Conservation (phyloP, 2,797 vertebrate genomes). For the Galaxias olidus region DNA sequence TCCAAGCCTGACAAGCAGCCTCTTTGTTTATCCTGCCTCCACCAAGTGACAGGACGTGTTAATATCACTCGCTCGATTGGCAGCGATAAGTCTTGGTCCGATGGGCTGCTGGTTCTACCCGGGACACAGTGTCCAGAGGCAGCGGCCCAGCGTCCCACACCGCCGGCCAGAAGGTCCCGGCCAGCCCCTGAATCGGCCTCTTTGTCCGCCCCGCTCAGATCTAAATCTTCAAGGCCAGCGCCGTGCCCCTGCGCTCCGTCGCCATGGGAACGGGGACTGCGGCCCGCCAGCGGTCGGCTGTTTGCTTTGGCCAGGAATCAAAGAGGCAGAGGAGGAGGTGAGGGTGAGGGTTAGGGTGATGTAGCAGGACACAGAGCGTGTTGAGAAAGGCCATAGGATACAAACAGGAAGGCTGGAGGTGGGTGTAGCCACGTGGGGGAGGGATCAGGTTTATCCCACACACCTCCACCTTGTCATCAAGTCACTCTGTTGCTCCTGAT, state of each 20-base stretch:
- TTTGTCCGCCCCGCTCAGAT: conserved; percentile 76
- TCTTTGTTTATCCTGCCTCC: conserved; percentile 67
- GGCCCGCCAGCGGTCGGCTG: conserved; percentile 63
- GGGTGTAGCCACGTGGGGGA: conserved; percentile 41
- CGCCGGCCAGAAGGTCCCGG: conserved; percentile 56
- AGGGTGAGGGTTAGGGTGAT: conserved; percentile 58
- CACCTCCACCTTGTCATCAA: conserved; percentile 63
- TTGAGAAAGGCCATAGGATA: conserved; percentile 47
- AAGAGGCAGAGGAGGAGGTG: conserved; percentile 51
- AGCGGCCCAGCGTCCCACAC: conserved; percentile 47
- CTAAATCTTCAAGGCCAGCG: conserved; percentile 74
- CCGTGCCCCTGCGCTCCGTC: conserved; percentile 62
- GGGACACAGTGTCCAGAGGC: conserved; percentile 60
- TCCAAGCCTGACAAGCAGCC: conserved; percentile 62
- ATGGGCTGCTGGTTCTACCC: conserved; percentile 48
- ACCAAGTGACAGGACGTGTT: conserved; percentile 74
- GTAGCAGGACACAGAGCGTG: conserved; percentile 60
- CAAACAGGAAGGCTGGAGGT: conserved; percentile 54
- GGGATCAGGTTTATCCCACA: conserved; percentile 50
- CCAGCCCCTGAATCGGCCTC: conserved; percentile 76
- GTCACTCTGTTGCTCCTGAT: conserved; percentile 39
- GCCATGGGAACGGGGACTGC: conserved; percentile 65
- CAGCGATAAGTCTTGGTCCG: conserved; percentile 61
- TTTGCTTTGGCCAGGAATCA: conserved; percentile 84
- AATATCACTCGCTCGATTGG: conserved; percentile 75